Conservation (phyloP, 2,888 invertebrate species). For the Parasteatoda lunata region DNA sequence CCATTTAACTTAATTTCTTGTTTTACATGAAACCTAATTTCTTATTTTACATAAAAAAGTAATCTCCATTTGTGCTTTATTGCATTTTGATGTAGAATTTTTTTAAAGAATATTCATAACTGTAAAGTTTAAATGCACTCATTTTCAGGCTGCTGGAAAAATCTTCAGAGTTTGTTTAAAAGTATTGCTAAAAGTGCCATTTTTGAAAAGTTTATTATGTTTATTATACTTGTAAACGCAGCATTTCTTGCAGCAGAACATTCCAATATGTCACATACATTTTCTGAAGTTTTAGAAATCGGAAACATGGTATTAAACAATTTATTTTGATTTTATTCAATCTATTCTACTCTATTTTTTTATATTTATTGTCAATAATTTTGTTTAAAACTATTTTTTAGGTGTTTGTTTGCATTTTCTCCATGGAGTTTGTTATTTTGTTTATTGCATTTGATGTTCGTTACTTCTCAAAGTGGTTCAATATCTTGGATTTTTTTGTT, state of each 20-base stretch:
- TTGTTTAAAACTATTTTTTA: not conserved
- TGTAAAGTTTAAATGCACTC: no score
- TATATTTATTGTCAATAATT: not conserved
- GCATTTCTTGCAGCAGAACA: constrained; percentile 43
- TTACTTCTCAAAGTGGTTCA: constrained; percentile 39
- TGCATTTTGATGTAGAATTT: no score
- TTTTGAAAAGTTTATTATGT: constrained; percentile 27
- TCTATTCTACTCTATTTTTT: not conserved
- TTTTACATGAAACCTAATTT: no score
- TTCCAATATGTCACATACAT: constrained; percentile 25
- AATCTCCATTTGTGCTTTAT: no score
- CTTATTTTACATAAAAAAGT: no score
- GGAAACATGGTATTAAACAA: constrained; percentile 26
- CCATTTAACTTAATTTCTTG: no score
- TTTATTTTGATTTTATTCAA: no score
- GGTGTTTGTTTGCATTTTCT: constrained; percentile 33
- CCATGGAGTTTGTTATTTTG: constrained; percentile 17
- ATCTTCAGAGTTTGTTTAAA: constrained; percentile 1
- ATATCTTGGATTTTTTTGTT: constrained; percentile 33
- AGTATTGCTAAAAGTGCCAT: constrained; percentile 14
- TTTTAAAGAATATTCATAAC: no score
- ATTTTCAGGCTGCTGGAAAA: constrained; percentile 20
- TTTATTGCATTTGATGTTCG: constrained; percentile 25
- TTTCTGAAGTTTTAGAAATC: not conserved
- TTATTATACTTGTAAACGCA: constrained; percentile 29